phyloP scores from a whole-genome alignment of 2,888 invertebrate species.

The Cylloceria caligata region DNA sequence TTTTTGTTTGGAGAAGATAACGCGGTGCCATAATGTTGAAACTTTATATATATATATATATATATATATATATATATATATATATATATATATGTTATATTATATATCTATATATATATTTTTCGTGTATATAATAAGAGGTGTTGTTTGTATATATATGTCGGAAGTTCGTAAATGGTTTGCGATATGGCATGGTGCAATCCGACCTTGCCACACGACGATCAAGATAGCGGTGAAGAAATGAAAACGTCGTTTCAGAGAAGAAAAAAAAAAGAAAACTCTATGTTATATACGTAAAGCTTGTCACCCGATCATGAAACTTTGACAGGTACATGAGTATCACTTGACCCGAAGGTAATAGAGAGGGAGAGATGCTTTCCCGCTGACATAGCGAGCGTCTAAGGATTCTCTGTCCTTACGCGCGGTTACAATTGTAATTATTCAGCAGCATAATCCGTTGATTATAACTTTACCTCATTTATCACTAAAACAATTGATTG shows the following conservation, averaged over 20 bases:
- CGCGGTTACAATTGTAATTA: slow-evolving; percentile 13
- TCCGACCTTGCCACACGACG: slow-evolving; percentile 55
- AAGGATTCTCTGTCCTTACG: slow-evolving; percentile 6
- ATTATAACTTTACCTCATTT: slow-evolving; percentile 73
- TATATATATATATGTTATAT: no score
- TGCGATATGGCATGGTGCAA: slow-evolving; percentile 73
- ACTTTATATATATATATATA: slow-evolving; percentile 80
- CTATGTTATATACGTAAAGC: slow-evolving; percentile 58
- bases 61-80: slow-evolving; percentile 70
- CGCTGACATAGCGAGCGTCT: not conserved
- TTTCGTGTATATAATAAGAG: slow-evolving; percentile 83
- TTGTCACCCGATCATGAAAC: slow-evolving; percentile 48
- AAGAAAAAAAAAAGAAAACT: slow-evolving; percentile 46
- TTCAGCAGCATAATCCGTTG: slow-evolving; percentile 83
- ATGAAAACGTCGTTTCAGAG: slow-evolving; percentile 7
- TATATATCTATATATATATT: slow-evolving; percentile 76
- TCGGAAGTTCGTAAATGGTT: slow-evolving; percentile 77
- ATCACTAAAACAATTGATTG: slow-evolving; percentile 11
- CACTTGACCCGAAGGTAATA: not conserved
- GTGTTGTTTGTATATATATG: slow-evolving; percentile 85
- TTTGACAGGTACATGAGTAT: slow-evolving; percentile 49
- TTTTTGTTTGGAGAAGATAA: slow-evolving; percentile 70
- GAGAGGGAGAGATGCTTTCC: not conserved
- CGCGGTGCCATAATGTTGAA: slow-evolving; percentile 84
- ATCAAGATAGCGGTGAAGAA: slow-evolving; percentile 59